Conservation (phyloP, 2,797 vertebrate genomes). For the Clarias platycephalus region DNA sequence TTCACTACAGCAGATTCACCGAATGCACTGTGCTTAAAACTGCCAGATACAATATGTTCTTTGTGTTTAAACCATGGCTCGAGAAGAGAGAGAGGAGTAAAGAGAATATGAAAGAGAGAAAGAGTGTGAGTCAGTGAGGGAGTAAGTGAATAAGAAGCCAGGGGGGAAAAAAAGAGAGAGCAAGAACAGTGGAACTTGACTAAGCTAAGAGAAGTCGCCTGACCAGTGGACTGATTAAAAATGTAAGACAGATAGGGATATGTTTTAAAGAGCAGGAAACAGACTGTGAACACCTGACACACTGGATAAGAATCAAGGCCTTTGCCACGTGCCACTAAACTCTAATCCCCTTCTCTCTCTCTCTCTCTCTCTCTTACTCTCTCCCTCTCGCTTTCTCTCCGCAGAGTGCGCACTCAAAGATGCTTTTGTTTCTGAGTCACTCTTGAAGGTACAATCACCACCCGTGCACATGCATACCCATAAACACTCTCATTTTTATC, state of each 20-base stretch:
- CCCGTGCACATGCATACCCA: slow-evolving; percentile 39
- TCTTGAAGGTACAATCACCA: slow-evolving; percentile 69
- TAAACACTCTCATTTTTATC: slow-evolving; percentile 19
- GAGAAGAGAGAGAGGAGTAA: slow-evolving; percentile 48
- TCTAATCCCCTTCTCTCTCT: slow-evolving; percentile 37
- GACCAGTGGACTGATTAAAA: slow-evolving; percentile 23
- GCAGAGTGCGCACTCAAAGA: slow-evolving; percentile 70
- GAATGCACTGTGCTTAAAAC: slow-evolving; percentile 70
- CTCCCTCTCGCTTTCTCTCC: neutral
- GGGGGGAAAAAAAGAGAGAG: slow-evolving; percentile 49
- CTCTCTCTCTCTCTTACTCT: slow-evolving; percentile 63
- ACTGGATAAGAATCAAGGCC: slow-evolving; percentile 74
- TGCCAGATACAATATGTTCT: slow-evolving; percentile 73
- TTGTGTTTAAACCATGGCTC: slow-evolving; percentile 68
- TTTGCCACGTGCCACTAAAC: slow-evolving; percentile 74
- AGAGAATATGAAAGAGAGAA: slow-evolving; percentile 1
- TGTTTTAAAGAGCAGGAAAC: slow-evolving; percentile 54
- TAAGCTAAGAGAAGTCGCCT: slow-evolving; percentile 18
- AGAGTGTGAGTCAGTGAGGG: slow-evolving; percentile 3
- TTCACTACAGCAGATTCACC: slow-evolving; percentile 60
- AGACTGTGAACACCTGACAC: slow-evolving; percentile 73
- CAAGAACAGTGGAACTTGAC: slow-evolving; percentile 60
- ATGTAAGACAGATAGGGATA: slow-evolving; percentile 6
- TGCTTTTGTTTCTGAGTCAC: slow-evolving; percentile 76
- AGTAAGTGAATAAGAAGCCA: slow-evolving; percentile 5